Base-by-base conservation (phyloP, 2,113 vertebrate species). In the Psittacara wagleri region DNA sequence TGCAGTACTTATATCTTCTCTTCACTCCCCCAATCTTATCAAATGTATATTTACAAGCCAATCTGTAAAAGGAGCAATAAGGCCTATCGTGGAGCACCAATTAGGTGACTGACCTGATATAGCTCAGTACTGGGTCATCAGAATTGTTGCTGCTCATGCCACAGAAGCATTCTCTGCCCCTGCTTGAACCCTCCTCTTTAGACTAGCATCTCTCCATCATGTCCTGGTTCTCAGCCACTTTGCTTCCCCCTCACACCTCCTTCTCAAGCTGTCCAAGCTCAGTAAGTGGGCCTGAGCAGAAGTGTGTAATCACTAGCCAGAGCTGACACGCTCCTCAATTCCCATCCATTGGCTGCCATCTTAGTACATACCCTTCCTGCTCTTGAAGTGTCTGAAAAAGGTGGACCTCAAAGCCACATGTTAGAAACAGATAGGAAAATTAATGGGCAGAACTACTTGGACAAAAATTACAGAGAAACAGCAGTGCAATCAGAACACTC, bases 11-110 rank as follows among this genome's bases (percentile, higher is more conserved):
- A 5, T 19, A 44, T 5, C 9, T 39, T 72, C 39, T 78, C 17
- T 28, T 86, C 25, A 8, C 12, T 31, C 7, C 6, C 19, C 57
- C 44, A 18, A 10, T 54, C 17, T 7, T 2, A 1, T 44, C 25
- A 72, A 89, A 51, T 9, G 62, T 7, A 28, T 35, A 25, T 5
- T 61, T 76, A n/a, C 10, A 72, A 67, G 24, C 4, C n/a, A 77
- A 35, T 22, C 31, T 31, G 13, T 48, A 51, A 76, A 76, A 61
- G 20, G 12, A 37, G 41, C 16, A 82, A 15, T 28, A 55, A 62
- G 48, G 28, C 37, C 18, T 35, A 31, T 28, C 1, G 0, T 29
- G 43, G 9, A 82, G 28, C 31, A 41, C 17, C 0, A 0, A 5
- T 43, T 11, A 62, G 19, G 49, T 55, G 55, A 67, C 5, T 0